Percentiles rank a stretch among this genome's conserved stretches.
Evolutionary conservation across 1,140 invertebrate species (phyloP).

Genomic region (Rhopalosiphum padi): DNA sequence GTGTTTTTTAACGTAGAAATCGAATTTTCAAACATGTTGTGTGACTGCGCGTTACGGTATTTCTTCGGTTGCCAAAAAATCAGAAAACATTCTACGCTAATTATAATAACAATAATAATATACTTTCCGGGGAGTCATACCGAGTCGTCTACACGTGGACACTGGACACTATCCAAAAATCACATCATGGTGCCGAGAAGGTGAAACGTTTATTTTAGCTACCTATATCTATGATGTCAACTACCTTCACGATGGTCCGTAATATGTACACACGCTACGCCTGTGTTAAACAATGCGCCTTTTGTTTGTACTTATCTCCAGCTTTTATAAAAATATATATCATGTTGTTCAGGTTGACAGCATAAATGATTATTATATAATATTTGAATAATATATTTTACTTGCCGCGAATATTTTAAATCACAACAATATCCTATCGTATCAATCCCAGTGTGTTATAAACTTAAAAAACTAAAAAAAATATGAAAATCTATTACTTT

Average conservation of each 20-base stretch:
- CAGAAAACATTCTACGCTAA: constrained; percentile 38
- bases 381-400: background rate
- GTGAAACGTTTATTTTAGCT: constrained; percentile 54
- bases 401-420: background rate
- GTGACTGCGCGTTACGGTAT: background rate
- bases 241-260: background rate
- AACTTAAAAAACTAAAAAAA: background rate
- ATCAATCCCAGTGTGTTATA: background rate
- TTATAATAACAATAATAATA: constrained; percentile 49
- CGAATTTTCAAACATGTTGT: background rate
- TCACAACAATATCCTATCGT: background rate
- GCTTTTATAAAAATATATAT: background rate
- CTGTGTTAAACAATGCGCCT: background rate
- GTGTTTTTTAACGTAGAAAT: background rate
- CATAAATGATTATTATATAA: background rate
- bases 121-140: background rate
- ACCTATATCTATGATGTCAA: constrained; percentile 40
- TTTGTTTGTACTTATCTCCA: background rate
- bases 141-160: constrained; percentile 23
- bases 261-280: background rate
- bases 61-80: constrained; percentile 18
- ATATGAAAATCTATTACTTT: background rate
- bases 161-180: constrained; percentile 39
- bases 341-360: background rate
- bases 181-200: constrained; percentile 14